Percentiles rank a stretch among this genome's conserved stretches.
These are phyloP conservation scores for Bugula neritina DNA, from an alignment of 2,888 invertebrate genomes.

Conservation along the genomic window DNA sequence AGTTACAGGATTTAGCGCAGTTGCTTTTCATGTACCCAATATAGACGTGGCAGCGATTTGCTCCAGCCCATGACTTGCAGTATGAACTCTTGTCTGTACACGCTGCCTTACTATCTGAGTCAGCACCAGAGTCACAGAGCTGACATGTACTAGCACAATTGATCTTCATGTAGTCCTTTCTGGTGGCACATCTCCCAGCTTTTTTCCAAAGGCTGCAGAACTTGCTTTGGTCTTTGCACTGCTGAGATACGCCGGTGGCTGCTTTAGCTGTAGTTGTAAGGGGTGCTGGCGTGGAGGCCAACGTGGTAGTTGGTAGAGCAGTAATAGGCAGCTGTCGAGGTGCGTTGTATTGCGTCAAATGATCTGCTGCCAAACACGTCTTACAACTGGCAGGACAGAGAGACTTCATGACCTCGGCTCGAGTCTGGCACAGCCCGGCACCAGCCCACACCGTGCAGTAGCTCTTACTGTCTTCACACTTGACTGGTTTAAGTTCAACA, in stretches of 20 bases:
- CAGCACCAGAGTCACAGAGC: background rate
- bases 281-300: background rate
- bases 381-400: constrained; percentile 16
- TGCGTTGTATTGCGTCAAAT: background rate
- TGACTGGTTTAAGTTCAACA: background rate
- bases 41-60: background rate
- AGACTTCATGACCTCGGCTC: background rate
- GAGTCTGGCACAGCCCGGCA: background rate
- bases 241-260: background rate
- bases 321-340: background rate
- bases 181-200: background rate
- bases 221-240: constrained; percentile 5
- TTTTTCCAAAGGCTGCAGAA: background rate
- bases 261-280: background rate
- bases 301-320: background rate
- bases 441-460: constrained; percentile 7
- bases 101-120: background rate
- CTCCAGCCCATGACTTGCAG: background rate
- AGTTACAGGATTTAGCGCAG: constrained; percentile 16
- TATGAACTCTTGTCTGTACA: constrained; percentile 4
- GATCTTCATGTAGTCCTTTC: background rate
- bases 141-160: background rate
- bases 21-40: background rate
- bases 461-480: background rate
- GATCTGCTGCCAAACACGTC: too few species aligned